Evolutionary conservation across 2,113 vertebrate genomes (phyloP).

Genomic region (Clinocottus analis): DNA sequence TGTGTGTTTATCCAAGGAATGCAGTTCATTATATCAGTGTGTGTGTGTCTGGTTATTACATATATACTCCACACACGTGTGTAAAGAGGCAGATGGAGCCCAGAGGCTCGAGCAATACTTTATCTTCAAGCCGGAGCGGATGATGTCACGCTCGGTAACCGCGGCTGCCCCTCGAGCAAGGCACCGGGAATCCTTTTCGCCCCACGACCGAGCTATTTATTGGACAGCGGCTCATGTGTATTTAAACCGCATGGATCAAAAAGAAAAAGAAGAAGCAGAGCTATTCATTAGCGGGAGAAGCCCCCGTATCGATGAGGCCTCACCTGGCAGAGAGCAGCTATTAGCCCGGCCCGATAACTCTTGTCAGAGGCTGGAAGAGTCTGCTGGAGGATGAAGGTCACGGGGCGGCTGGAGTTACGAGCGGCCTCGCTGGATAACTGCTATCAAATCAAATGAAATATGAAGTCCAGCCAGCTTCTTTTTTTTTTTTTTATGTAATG

Average conservation of each 20-base stretch:
- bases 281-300: constrained; percentile 82
- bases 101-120: constrained; percentile 32
- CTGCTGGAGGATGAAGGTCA: constrained; percentile 86
- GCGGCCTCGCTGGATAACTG: constrained; percentile 56
- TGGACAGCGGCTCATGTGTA: neutral
- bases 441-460: constrained; percentile 80
- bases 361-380: constrained; percentile 78
- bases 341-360: constrained; percentile 85
- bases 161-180: constrained; percentile 46
- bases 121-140: constrained; percentile 12
- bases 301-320: constrained; percentile 82
- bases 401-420: constrained; percentile 76
- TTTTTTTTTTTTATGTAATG: constrained; percentile 68
- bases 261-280: constrained; percentile 46
- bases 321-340: constrained; percentile 77
- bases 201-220: neutral
- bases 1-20: constrained; percentile 62
- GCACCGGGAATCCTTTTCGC: constrained; percentile 5
- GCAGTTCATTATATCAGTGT: constrained; percentile 74
- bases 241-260: constrained; percentile 24
- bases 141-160: neutral
- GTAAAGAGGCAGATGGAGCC: constrained; percentile 50
- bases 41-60: constrained; percentile 69
- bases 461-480: constrained; percentile 56
- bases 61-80: constrained; percentile 55